phyloP scores from a whole-genome alignment of 2,888 invertebrate genomes.

The Drosophila emarginata region DNA sequence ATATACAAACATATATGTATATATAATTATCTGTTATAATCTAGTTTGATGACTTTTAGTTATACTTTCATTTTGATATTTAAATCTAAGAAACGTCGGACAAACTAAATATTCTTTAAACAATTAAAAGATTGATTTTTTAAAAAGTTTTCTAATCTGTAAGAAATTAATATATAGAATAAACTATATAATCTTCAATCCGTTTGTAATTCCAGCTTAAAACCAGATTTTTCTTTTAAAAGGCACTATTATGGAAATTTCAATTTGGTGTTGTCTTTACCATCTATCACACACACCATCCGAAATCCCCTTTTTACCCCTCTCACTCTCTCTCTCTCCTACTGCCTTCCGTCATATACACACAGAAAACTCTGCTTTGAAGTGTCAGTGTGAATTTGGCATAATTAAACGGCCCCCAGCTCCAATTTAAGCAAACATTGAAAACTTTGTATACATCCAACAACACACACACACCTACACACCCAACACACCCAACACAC shows the following conservation, averaged over 20 bases:
- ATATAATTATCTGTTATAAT: too few species aligned
- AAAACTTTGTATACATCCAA: constrained; percentile 29
- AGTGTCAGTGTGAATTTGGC: constrained; percentile 80
- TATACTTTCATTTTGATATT: too few species aligned
- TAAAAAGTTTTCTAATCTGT: too few species aligned
- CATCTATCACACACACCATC: neutral
- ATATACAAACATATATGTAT: too few species aligned
- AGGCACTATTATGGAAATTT: constrained; percentile 1
- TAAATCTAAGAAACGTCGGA: too few species aligned
- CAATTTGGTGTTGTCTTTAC: constrained; percentile 1
- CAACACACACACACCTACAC: constrained; percentile 21
- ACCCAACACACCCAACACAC: constrained; percentile 26
- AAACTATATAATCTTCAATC: neutral
- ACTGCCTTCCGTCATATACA: neutral
- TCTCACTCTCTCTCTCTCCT: neutral
- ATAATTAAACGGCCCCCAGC: constrained; percentile 72
- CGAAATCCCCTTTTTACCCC: neutral
- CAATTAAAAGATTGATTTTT: too few species aligned
- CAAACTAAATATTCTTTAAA: too few species aligned
- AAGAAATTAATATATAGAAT: too few species aligned
- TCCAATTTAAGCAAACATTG: constrained; percentile 15
- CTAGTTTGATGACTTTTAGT: too few species aligned
- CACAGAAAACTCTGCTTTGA: constrained; percentile 67
- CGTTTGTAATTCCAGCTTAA: neutral
- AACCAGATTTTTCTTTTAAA: neutral